These are phyloP conservation scores for Ceratoteleas bidentatus DNA, from an alignment of 1,140 invertebrate genomes.

Conservation along the genomic window DNA sequence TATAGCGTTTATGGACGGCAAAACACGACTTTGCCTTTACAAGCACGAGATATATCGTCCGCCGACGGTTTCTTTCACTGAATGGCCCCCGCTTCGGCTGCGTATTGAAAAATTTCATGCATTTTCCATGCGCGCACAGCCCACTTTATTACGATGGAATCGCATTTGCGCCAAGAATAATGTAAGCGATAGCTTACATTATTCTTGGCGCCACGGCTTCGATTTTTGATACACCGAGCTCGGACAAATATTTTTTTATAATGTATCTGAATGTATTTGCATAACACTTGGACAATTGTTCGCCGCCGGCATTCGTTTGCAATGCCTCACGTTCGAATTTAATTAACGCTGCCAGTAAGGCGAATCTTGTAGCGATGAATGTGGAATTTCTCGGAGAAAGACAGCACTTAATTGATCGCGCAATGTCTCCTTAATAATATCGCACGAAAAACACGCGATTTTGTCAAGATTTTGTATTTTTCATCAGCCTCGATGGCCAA, in stretches of 20 bases:
- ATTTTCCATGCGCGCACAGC: constrained; percentile 58
- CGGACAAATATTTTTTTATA: constrained; percentile 34
- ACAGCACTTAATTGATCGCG: not conserved
- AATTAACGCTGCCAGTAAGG: not conserved
- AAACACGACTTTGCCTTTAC: constrained; percentile 34
- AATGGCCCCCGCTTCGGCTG: constrained; percentile 38
- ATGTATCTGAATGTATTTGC: not conserved
- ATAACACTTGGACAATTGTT: not conserved
- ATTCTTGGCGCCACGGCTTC: not conserved
- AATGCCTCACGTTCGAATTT: not conserved
- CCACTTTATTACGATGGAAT: constrained; percentile 50
- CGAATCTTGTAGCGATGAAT: not conserved
- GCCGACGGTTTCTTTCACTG: constrained; percentile 36
- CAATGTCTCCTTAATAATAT: not conserved
- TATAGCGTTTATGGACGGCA: constrained; percentile 18
- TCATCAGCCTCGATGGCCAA: too few species aligned
- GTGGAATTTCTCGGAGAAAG: not conserved
- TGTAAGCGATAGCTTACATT: too few species aligned
- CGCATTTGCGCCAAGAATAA: constrained; percentile 38
- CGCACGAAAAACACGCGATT: too few species aligned
- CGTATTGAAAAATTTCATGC: constrained; percentile 69
- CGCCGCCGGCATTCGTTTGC: not conserved
- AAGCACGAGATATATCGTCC: constrained; percentile 32
- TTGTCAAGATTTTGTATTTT: too few species aligned
- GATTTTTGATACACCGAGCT: constrained; percentile 30